phyloP scores from a whole-genome alignment of 2,888 invertebrate genomes.

The Drosophila austrosaltans region DNA sequence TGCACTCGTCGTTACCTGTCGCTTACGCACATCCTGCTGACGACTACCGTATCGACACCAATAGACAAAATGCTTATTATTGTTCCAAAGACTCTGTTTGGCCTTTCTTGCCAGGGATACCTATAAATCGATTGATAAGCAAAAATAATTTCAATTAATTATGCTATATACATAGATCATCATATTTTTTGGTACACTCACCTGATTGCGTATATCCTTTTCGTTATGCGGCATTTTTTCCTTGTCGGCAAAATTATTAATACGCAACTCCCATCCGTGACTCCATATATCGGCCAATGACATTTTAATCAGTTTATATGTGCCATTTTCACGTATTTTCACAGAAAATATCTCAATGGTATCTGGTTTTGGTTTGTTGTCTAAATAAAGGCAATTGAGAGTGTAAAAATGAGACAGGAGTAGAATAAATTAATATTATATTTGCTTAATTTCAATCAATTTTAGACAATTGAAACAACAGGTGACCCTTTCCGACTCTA shows the following conservation, averaged over 20 bases:
- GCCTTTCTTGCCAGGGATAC: conserved; percentile 83
- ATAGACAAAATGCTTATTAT: conserved; percentile 87
- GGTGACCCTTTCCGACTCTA: background rate
- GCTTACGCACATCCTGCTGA: conserved; percentile 87
- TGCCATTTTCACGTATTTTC: conserved; percentile 84
- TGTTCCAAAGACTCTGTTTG: conserved; percentile 83
- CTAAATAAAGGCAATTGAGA: conserved; percentile 78
- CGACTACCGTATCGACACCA: conserved; percentile 90
- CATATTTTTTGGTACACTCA: conserved; percentile 70
- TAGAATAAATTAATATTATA: conserved; percentile 6
- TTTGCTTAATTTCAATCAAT: conserved; percentile 21
- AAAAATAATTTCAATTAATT: background rate
- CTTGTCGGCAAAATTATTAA: conserved; percentile 90
- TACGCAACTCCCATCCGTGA: conserved; percentile 87
- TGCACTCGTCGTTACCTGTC: conserved; percentile 86
- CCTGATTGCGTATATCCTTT: conserved; percentile 88
- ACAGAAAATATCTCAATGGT: conserved; percentile 88
- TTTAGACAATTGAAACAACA: conserved; percentile 41
- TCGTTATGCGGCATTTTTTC: conserved; percentile 88
- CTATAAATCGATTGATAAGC: conserved; percentile 49
- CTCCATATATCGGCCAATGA: conserved; percentile 88
- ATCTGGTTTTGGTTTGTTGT: conserved; percentile 90
- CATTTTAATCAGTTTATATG: conserved; percentile 86
- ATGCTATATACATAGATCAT: background rate
- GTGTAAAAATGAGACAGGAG: background rate